Base-by-base conservation (phyloP, 2,113 vertebrate genomes). In the Rhizomys pruinosus region DNA sequence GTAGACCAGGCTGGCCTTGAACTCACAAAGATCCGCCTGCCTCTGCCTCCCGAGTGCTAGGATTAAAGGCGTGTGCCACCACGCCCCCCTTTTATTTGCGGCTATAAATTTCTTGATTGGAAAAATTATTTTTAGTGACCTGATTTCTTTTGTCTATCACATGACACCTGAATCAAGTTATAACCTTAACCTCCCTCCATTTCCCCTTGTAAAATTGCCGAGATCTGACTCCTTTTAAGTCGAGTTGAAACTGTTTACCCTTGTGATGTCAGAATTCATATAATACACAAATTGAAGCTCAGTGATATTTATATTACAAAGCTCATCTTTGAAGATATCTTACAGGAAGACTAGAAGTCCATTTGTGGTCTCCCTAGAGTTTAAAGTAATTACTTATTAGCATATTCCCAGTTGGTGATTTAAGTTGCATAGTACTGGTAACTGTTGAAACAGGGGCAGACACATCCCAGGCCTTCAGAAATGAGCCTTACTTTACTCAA, bases 141-240 rank as follows among this genome's bases (percentile, higher is more conserved):
- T 98, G 97, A 98, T 98, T 98, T 98, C 98, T 98, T 98, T 52
- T 63, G 97, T 91, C 93, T 96, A 96, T 98, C 98, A 97, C 97
- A 95, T 97, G 97, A 95, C 97, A 98, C 89, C 89, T 92, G 97
- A 98, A 97, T 98, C 97, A 97, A 98, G 94, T 32, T 63, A 91
- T 84, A 96, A 94, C 94, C 94, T 96, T 96, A 94, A 97, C 97
- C 97, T 96, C 79, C 96, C 90, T 55, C 94, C 89, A 97, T 97
- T 97, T 97, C 95, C 95, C 95, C 86, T 96, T 98, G 91, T 95
- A 95, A 96, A 98, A 94, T 89, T 92, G 92, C 77, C 79, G 92
- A 79, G 5, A 55, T 82, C 39, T 97, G 97, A 97, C 97, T 97
- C 92, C 89, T 96, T 97, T 79, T 93, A 95, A 98, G 87, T 93